Conservation (phyloP, 2,888 invertebrate genomes). For the Limenitis arthemis region DNA sequence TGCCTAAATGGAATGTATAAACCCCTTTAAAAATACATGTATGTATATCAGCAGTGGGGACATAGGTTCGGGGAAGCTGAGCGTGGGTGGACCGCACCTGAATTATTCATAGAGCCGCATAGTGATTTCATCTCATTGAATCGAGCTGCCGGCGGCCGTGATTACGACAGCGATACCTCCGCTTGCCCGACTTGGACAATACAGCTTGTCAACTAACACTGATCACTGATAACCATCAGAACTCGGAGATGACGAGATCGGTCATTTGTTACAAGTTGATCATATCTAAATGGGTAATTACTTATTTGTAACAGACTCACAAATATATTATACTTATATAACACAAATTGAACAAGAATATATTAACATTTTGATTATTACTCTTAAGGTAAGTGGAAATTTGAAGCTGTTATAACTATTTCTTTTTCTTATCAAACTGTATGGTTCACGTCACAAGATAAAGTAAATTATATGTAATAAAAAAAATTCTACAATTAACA, state of each 20-base stretch:
- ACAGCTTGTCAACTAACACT: slow-evolving; percentile 47
- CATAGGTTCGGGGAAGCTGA: slow-evolving; percentile 30
- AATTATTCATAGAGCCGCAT: slow-evolving; percentile 69
- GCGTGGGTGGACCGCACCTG: slow-evolving; percentile 47
- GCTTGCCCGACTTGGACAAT: slow-evolving; percentile 38
- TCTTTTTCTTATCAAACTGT: too few species aligned
- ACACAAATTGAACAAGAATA: too few species aligned
- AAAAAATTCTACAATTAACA: too few species aligned
- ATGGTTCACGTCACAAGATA: too few species aligned
- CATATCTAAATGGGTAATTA: too few species aligned
- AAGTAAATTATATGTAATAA: too few species aligned
- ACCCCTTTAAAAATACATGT: slow-evolving; percentile 13
- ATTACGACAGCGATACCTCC: slow-evolving; percentile 61
- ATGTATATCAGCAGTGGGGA: slow-evolving; percentile 35
- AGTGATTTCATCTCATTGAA: slow-evolving; percentile 72
- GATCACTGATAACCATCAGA: slow-evolving; percentile 21
- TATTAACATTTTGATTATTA: too few species aligned
- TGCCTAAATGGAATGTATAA: not conserved
- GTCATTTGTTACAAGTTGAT: too few species aligned
- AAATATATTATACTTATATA: too few species aligned
- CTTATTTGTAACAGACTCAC: too few species aligned
- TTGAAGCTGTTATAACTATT: too few species aligned
- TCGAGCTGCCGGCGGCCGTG: slow-evolving; percentile 63
- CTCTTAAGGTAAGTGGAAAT: too few species aligned
- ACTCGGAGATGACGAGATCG: not conserved